These are phyloP conservation scores for Physella acuta DNA, from an alignment of 1,140 invertebrate genomes.

Conservation along the genomic window DNA sequence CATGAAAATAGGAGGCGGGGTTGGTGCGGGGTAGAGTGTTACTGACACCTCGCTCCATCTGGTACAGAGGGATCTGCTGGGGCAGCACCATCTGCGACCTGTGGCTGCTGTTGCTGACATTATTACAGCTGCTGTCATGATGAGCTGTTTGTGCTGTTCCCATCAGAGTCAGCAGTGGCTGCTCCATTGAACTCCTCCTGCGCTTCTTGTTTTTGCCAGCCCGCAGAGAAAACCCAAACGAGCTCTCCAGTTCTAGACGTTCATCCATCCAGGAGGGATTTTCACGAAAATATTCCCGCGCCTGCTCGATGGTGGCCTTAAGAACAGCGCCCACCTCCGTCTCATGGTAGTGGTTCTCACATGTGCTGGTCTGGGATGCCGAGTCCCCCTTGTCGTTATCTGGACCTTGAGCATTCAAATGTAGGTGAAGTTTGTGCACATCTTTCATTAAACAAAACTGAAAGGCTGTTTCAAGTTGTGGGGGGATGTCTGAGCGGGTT, in stretches of 20 bases:
- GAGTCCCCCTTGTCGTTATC: conserved; percentile 31
- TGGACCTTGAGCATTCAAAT: conserved; percentile 39
- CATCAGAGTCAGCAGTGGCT: conserved; percentile 36
- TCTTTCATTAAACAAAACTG: conserved; percentile 53
- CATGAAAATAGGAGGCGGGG: too few relatives aligned
- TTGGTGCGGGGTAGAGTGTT: conserved; percentile 10
- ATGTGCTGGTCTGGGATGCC: conserved; percentile 37
- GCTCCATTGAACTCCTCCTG: conserved; percentile 39
- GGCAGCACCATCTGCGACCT: not conserved
- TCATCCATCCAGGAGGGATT: conserved; percentile 54
- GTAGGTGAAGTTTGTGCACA: conserved; percentile 42
- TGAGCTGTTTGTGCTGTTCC: conserved; percentile 3
- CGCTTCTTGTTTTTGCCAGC: conserved; percentile 34
- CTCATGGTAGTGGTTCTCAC: conserved; percentile 38
- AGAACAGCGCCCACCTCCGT: conserved; percentile 46
- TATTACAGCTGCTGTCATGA: not conserved
- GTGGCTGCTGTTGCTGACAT: conserved; percentile 2
- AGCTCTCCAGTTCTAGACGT: conserved; percentile 41
- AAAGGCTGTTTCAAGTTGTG: conserved; percentile 46
- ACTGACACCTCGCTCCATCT: not conserved
- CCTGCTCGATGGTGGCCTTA: conserved; percentile 45
- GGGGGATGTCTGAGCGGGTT: conserved; percentile 49
- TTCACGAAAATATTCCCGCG: conserved; percentile 46
- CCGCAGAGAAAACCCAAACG: not conserved
- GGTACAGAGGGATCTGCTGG: not conserved